These are phyloP conservation scores for Strix uralensis DNA, from an alignment of 2,113 vertebrate genomes.

Conservation along the genomic window DNA sequence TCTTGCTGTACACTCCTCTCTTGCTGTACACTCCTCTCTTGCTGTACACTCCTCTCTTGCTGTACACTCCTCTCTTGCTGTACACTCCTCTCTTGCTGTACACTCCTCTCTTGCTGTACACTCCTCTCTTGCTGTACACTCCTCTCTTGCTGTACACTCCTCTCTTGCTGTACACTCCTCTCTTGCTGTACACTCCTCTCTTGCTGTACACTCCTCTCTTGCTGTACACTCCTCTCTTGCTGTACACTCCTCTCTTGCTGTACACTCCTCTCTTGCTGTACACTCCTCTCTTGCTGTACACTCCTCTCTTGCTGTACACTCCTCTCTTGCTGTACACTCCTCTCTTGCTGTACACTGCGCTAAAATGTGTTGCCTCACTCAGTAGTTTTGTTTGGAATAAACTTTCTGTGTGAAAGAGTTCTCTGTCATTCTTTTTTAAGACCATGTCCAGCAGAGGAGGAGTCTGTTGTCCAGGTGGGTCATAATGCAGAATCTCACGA, in stretches of 20 bases:
- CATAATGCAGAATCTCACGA: too few species aligned
- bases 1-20: background rate
- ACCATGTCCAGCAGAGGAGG: rapidly evolving
- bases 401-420: background rate
- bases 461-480: background rate
- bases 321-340: background rate
- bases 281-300: too few species aligned
- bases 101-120: background rate
- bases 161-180: background rate
- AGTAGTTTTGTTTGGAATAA: background rate
- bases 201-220: background rate
- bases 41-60: background rate
- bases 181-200: too few species aligned
- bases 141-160: too few species aligned
- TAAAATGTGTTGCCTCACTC: background rate
- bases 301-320: too few species aligned
- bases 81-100: too few species aligned
- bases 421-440: background rate
- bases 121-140: too few species aligned
- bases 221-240: background rate
- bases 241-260: too few species aligned
- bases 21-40: too few species aligned
- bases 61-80: background rate
- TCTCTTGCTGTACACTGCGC: background rate
- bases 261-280: background rate